Conservation (phyloP, 2,888 invertebrate species). For the Leptinotarsa tumamoca region DNA sequence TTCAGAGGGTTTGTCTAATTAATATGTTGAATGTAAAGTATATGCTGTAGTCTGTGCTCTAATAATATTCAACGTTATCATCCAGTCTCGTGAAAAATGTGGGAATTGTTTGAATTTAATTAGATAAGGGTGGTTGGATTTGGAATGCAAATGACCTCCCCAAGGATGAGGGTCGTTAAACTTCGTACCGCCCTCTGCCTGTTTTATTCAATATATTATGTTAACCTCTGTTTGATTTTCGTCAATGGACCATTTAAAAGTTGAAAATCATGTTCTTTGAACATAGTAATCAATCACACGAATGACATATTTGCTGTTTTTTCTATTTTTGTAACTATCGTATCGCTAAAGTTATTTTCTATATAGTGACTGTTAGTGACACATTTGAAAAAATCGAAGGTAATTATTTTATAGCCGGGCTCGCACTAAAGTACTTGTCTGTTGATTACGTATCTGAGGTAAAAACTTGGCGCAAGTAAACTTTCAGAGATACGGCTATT, state of each 20-base stretch:
- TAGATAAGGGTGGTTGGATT: neutral
- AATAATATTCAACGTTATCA: neutral
- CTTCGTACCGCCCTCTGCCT: neutral
- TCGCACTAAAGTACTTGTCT: no score
- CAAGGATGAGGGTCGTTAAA: neutral
- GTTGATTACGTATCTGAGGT: no score
- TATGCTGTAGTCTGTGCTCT: neutral
- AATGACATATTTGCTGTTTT: neutral
- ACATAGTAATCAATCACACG: no score
- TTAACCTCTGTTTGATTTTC: neutral
- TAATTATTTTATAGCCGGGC: no score
- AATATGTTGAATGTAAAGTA: neutral
- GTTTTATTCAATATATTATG: neutral
- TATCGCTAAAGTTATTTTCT: no score
- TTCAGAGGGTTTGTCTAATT: constrained; percentile 20
- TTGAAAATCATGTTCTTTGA: no score
- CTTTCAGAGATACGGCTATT: no score
- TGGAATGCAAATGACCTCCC: neutral
- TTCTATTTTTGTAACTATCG: neutral
- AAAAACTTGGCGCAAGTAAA: no score
- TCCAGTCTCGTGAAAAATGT: no score
- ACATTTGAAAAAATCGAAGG: no score
- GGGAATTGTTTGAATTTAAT: neutral
- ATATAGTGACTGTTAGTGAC: no score
- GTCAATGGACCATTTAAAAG: neutral